Conservation (phyloP, 1,140 invertebrate species). For the Cecropterus lyciades region DNA sequence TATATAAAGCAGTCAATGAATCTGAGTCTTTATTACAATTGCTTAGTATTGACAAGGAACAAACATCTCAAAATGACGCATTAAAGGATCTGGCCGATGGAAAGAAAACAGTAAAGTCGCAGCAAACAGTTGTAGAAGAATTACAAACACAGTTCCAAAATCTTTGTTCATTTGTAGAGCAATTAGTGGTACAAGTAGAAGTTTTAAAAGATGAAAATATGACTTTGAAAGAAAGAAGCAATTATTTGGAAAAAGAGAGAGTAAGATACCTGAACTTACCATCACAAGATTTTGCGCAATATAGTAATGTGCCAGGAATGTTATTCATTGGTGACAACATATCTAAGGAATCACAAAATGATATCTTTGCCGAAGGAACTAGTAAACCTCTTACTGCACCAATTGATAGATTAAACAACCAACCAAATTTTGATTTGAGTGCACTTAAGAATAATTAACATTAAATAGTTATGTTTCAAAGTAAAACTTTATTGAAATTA, state of each 20-base stretch:
- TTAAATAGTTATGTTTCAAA: too few species aligned
- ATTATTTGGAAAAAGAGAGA: slow-evolving; percentile 81
- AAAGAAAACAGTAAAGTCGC: slow-evolving; percentile 85
- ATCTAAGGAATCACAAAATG: slow-evolving; percentile 20
- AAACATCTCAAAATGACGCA: slow-evolving; percentile 46
- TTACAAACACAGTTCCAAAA: slow-evolving; percentile 85
- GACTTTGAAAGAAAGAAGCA: slow-evolving; percentile 80
- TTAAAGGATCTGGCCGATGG: slow-evolving; percentile 62
- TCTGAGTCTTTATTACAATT: slow-evolving; percentile 85
- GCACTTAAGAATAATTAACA: slow-evolving; percentile 48
- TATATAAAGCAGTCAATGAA: slow-evolving; percentile 86
- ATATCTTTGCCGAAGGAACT: slow-evolving; percentile 10
- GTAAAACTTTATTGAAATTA: too few species aligned
- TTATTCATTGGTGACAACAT: slow-evolving; percentile 25
- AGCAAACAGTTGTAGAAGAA: slow-evolving; percentile 86
- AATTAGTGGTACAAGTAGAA: slow-evolving; percentile 86
- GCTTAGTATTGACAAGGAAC: slow-evolving; percentile 54
- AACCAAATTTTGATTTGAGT: slow-evolving; percentile 59
- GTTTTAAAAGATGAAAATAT: slow-evolving; percentile 85
- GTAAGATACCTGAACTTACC: slow-evolving; percentile 65
- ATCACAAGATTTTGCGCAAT: slow-evolving; percentile 42
- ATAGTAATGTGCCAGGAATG: slow-evolving; percentile 37
- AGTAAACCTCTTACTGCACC: slow-evolving; percentile 38
- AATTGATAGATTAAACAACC: slow-evolving; percentile 37
- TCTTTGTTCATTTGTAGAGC: slow-evolving; percentile 84